Evolutionary conservation across 2,888 invertebrate genomes (phyloP), one percentile per base, ranked within the genome.

Genomic region (Diarsia brunnea): DNA sequence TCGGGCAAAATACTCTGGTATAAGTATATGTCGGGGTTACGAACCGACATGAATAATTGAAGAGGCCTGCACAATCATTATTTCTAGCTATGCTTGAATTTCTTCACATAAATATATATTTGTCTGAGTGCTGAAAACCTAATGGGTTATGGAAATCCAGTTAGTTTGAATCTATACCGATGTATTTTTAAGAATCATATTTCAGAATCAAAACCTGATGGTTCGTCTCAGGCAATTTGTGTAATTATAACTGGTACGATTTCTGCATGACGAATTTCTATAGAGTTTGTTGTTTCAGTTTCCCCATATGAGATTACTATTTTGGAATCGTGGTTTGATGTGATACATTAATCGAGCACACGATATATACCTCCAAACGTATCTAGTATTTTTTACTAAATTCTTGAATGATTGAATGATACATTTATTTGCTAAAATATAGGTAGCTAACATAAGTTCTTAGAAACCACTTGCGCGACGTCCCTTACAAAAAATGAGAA

Each of bases 21-120:
- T 69, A 63, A 63, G 43, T 43, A 66, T 58, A 70, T 24, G 76
- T 60, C 64, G 66, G 83, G 84, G 75, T 73, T 82, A 65, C 45
- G 31, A 60, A 65, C n/a, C 65, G 79, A 77, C 69, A 79, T 87
- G 87, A 75, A 85, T 87, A 60, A 87, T 88, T 83, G 75, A 87
- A n/a, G 21, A 75, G 60, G 73, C 31, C 64, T 81, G 81, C 79
- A 80, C 81, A 73, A 63, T 77, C 74, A 84, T 86, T 80, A 83
- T 68, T 77, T 74, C 79, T 79, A 61, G 65, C 64, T 78, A 75
- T 73, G 69, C 69, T 79, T 31, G 67, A 71, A 87, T 84, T 78
- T 64, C 77, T 82, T 82, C 71, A 67, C 71, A 64, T 81, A 77
- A 58, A 67, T 67, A 38, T 47, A 43, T 58, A 64, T 84, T 53